phyloP scores from a whole-genome alignment of 1,140 invertebrate genomes.

The Atta colombica region DNA sequence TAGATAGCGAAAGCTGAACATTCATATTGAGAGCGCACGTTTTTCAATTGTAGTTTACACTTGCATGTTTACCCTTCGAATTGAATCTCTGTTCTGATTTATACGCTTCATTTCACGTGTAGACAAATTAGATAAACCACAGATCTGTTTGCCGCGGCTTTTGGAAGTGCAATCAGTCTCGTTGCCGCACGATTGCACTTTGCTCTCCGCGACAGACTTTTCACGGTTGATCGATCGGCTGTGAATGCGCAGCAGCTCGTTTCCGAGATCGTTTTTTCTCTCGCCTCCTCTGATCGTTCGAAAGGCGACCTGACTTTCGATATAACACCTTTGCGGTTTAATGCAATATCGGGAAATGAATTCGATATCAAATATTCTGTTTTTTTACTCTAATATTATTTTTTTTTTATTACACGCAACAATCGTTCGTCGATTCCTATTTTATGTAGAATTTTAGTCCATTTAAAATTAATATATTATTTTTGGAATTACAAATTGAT shows the following conservation, averaged over 20 bases:
- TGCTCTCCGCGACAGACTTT: conserved; percentile 46
- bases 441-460: background rate
- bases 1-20: background rate
- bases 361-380: background rate
- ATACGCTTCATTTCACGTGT: background rate
- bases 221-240: conserved; percentile 61
- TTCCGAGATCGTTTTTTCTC: conserved; percentile 47
- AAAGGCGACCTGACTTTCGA: conserved; percentile 28
- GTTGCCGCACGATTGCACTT: conserved; percentile 41
- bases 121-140: conserved; percentile 29
- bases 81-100: background rate
- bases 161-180: conserved; percentile 12
- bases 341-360: conserved; percentile 4
- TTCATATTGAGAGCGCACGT: background rate
- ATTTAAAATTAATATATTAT: background rate
- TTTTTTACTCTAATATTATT: background rate
- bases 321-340: conserved; percentile 7
- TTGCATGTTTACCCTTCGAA: background rate
- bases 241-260: conserved; percentile 38
- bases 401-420: background rate
- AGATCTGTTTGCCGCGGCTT: conserved; percentile 3
- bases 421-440: background rate
- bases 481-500: background rate
- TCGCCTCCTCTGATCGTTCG: conserved; percentile 10
- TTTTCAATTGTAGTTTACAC: background rate